Evolutionary conservation across 2,797 vertebrate species (phyloP).

Genomic region (Aplochiton taeniatus): DNA sequence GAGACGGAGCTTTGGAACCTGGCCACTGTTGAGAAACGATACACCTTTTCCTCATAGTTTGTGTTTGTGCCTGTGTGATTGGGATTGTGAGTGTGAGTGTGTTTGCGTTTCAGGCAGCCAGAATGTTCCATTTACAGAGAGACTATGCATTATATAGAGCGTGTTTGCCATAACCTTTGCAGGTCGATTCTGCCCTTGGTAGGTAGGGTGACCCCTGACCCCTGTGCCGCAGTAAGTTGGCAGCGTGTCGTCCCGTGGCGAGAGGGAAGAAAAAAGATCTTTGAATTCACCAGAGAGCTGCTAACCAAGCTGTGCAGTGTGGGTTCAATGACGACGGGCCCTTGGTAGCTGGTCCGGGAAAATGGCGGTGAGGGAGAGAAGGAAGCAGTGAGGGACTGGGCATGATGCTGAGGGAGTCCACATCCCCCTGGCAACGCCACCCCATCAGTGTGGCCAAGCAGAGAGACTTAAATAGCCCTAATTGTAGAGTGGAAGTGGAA

Average conservation of each 20-base stretch:
- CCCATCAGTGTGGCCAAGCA: constrained; percentile 53
- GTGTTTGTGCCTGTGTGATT: no score
- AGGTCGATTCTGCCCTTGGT: no score
- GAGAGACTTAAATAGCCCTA: constrained; percentile 77
- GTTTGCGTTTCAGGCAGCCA: no score
- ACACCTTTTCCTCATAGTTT: no score
- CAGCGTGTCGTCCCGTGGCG: constrained; percentile 37
- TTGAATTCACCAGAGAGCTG: constrained; percentile 37
- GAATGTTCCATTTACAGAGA: no score
- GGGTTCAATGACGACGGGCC: constrained; percentile 48
- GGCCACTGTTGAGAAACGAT: no score
- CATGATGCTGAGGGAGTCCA: constrained; percentile 48
- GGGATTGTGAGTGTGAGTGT: no score
- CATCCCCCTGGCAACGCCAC: constrained; percentile 60
- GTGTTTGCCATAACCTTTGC: no score
- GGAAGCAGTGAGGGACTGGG: constrained; percentile 31
- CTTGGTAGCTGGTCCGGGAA: constrained; percentile 39
- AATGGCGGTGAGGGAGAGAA: constrained; percentile 9
- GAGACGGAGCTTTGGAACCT: no score
- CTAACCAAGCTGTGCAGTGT: constrained; percentile 37
- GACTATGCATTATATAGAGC: no score
- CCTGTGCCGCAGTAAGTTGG: constrained; percentile 35
- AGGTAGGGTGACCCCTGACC: not conserved
- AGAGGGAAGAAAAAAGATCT: constrained; percentile 25
- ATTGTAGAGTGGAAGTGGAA: constrained; percentile 73